A percentile compares a stretch with the other conserved stretches of the same genome.
Evolutionary conservation across 2,113 vertebrate genomes (phyloP).

Genomic region (Zosterops japonicus): DNA sequence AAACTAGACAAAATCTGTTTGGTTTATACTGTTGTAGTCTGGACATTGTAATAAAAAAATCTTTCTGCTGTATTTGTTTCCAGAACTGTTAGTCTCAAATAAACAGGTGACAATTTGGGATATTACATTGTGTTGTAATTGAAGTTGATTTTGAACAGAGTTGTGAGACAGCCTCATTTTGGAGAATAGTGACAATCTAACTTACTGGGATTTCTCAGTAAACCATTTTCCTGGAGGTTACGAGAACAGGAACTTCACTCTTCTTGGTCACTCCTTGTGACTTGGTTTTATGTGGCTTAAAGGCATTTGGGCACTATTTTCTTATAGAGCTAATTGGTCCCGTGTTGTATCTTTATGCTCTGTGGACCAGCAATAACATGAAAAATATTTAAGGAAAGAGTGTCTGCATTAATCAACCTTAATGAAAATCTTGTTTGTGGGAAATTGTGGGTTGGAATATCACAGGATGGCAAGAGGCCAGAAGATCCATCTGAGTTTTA

Average conservation of each 20-base stretch:
- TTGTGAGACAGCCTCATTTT: not conserved
- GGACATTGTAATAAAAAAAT: not conserved
- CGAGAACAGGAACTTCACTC: not conserved
- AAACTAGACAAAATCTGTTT: not conserved
- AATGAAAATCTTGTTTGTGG: not conserved
- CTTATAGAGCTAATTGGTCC: not conserved
- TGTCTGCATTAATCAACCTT: not conserved
- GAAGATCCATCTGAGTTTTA: not conserved
- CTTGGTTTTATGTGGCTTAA: not conserved
- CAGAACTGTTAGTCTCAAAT: not conserved
- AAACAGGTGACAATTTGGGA: not conserved
- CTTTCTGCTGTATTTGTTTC: not conserved
- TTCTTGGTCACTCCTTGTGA: not conserved
- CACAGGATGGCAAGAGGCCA: not conserved
- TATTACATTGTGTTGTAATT: not conserved
- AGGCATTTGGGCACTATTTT: not conserved
- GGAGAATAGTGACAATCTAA: not conserved
- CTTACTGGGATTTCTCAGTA: not conserved
- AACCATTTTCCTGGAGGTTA: not conserved
- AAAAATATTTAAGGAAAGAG: not conserved
- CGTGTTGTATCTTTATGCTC: not conserved
- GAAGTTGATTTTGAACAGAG: not conserved
- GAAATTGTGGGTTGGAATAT: not conserved
- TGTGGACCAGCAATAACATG: not conserved
- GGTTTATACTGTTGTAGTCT: not conserved